phyloP scores from a whole-genome alignment of 92 coral and sea anemone species.

The Palythoa grandis region DNA sequence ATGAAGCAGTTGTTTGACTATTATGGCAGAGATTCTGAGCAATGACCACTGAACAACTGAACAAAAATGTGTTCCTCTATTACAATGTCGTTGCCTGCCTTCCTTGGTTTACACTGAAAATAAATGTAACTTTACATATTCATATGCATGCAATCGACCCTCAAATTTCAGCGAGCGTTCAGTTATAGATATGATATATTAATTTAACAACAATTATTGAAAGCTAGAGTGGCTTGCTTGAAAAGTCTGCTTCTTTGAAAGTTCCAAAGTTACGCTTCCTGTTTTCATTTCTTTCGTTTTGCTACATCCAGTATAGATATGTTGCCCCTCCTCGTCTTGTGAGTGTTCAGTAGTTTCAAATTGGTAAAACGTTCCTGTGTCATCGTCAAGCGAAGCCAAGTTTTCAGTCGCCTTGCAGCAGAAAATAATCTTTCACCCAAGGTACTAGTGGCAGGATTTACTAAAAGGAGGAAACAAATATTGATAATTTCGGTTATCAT shows the following conservation, averaged over 20 bases:
- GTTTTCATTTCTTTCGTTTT: constrained; percentile 37
- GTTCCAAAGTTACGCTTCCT: constrained; percentile 43
- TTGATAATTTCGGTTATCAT: constrained; percentile 44
- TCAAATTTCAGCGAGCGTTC: constrained; percentile 5
- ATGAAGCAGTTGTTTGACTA: constrained; percentile 1
- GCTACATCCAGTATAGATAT: constrained; percentile 37
- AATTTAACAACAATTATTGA: constrained; percentile 19
- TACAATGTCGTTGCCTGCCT: background rate
- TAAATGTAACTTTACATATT: background rate
- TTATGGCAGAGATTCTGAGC: constrained; percentile 13
- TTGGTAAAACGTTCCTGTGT: constrained; percentile 35
- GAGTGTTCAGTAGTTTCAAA: constrained; percentile 46
- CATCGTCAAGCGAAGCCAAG: constrained; percentile 57
- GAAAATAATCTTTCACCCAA: constrained; percentile 7
- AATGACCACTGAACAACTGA: constrained; percentile 25
- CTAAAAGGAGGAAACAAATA: constrained; percentile 4
- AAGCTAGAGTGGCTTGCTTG: constrained; percentile 23
- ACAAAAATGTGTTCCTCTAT: constrained; percentile 14
- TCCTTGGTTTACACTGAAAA: constrained; percentile 8
- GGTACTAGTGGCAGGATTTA: constrained; percentile 9
- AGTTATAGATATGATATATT: constrained; percentile 11
- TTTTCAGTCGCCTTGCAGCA: constrained; percentile 38
- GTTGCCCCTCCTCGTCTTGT: constrained; percentile 49
- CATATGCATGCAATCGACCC: constrained; percentile 6
- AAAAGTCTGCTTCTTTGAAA: constrained; percentile 34